These are phyloP conservation scores for Diadumene lineata DNA, from an alignment of 92 coral and sea anemone genomes.

Conservation along the genomic window DNA sequence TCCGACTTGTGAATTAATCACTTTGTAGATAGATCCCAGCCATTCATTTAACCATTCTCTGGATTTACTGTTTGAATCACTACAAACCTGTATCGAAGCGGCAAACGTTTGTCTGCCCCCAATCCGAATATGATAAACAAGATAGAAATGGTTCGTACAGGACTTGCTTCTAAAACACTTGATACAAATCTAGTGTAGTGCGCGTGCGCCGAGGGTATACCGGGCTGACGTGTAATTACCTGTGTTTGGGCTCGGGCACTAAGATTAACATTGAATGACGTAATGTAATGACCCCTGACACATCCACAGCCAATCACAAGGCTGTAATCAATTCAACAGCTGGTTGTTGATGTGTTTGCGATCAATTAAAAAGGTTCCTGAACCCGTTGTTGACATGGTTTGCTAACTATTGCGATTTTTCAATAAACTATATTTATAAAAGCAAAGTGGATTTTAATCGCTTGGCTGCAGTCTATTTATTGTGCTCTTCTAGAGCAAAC, in stretches of 20 bases:
- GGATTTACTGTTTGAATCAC: slow-evolving; percentile 20
- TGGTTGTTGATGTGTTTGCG: slow-evolving; percentile 65
- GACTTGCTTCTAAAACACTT: slow-evolving; percentile 38
- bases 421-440: slow-evolving; percentile 14
- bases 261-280: slow-evolving; percentile 89
- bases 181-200: slow-evolving; percentile 14
- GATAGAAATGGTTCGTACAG: slow-evolving; percentile 13
- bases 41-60: slow-evolving; percentile 6
- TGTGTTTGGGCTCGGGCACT: slow-evolving; percentile 71
- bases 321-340: slow-evolving; percentile 37
- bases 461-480: not conserved
- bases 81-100: slow-evolving; percentile 36
- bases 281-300: slow-evolving; percentile 92
- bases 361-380: slow-evolving; percentile 31
- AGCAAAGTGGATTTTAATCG: not conserved
- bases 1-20: not conserved
- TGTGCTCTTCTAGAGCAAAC: not conserved
- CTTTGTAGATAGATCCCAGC: not conserved
- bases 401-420: slow-evolving; percentile 33
- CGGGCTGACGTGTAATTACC: slow-evolving; percentile 74
- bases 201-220: slow-evolving; percentile 53
- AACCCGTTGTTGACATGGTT: slow-evolving; percentile 16
- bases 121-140: slow-evolving; percentile 40
- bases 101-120: slow-evolving; percentile 44
- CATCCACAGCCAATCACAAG: slow-evolving; percentile 62